A percentile compares a stretch with the other conserved stretches of the same genome.
Conservation (phyloP, 2,888 invertebrate genomes). For the Aphodius sticticus region DNA sequence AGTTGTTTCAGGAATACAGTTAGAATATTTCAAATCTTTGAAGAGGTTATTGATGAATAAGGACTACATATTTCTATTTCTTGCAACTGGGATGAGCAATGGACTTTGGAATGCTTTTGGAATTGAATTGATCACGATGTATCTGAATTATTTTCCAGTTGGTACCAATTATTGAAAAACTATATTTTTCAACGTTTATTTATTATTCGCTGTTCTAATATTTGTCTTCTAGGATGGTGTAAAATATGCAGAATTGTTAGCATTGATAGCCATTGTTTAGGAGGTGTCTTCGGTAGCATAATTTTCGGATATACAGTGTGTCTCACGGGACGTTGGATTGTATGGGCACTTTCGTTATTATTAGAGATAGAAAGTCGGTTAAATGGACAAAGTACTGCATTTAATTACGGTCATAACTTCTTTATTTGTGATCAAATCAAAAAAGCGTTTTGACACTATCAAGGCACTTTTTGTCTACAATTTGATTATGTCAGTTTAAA, state of each 20-base stretch:
- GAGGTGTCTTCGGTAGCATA: constrained; percentile 91
- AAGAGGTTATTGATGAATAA: constrained; percentile 47
- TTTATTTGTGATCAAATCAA: too few relatives aligned
- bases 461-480: too few relatives aligned
- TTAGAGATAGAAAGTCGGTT: too few relatives aligned
- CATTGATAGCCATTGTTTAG: constrained; percentile 81
- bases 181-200: too few relatives aligned
- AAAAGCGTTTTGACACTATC: too few relatives aligned
- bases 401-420: too few relatives aligned
- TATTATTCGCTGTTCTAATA: too few relatives aligned
- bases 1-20: constrained; percentile 45
- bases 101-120: constrained; percentile 67
- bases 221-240: constrained; percentile 65
- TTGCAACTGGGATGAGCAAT: constrained; percentile 69
- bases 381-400: too few relatives aligned
- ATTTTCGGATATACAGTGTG: too few relatives aligned
- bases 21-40: constrained; percentile 38
- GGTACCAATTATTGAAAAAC: constrained; percentile 55
- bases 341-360: too few relatives aligned
- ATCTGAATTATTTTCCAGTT: constrained; percentile 65
- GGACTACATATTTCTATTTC: constrained; percentile 48
- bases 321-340: too few relatives aligned
- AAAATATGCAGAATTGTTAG: constrained; percentile 86
- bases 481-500: too few relatives aligned
- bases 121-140: constrained; percentile 66